Conservation (phyloP, 2,113 vertebrate genomes). For the Neoarius graeffei region DNA sequence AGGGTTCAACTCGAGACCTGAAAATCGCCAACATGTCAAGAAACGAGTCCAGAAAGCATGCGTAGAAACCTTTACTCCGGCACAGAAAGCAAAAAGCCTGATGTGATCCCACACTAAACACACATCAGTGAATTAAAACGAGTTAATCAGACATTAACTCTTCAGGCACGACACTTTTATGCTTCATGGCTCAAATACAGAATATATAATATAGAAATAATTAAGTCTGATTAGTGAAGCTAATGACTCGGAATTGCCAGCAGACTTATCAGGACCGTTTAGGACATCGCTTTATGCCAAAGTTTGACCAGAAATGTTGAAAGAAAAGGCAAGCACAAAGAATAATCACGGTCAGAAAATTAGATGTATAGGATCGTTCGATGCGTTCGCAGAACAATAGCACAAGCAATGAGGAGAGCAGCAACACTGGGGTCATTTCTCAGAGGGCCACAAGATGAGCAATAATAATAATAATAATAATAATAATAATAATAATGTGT, state of each 20-base stretch:
- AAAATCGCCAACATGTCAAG: too few species aligned
- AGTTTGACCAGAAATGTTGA: not conserved
- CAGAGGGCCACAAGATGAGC: not conserved
- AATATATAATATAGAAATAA: not conserved
- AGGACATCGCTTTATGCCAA: not conserved
- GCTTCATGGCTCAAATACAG: not conserved
- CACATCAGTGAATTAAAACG: not conserved
- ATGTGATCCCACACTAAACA: not conserved
- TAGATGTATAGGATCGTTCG: too few species aligned
- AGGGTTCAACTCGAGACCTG: not conserved
- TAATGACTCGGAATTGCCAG: constrained; percentile 6
- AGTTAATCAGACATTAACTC: not conserved
- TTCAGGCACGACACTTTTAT: not conserved
- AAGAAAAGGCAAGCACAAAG: not conserved
- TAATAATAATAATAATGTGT: not conserved
- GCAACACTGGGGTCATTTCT: not conserved
- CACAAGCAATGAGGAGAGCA: not conserved
- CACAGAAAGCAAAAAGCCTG: not conserved
- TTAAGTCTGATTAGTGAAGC: not conserved
- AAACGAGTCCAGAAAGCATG: not conserved
- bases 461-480: not conserved
- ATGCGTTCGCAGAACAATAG: not conserved
- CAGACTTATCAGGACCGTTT: not conserved
- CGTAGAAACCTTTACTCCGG: not conserved
- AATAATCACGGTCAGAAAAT: not conserved